phyloP scores from a whole-genome alignment of 2,797 vertebrate species.

The Ciconia nigra region DNA sequence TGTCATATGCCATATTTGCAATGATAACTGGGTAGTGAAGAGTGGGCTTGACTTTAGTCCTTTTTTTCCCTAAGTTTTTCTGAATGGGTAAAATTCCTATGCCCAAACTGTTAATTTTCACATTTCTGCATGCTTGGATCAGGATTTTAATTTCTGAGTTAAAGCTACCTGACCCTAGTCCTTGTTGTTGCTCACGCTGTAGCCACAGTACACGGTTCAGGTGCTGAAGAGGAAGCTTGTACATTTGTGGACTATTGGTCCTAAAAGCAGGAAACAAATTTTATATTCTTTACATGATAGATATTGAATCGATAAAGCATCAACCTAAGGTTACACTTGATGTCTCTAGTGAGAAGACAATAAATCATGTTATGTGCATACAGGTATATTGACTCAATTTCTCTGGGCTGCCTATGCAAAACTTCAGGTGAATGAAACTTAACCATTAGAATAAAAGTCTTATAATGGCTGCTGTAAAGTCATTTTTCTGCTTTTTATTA shows the following conservation, averaged over 20 bases:
- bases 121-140: background rate
- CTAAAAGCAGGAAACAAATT: constrained; percentile 55
- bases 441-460: background rate
- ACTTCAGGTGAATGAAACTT: constrained; percentile 5
- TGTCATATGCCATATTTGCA: background rate
- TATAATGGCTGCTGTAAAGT: background rate
- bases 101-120: background rate
- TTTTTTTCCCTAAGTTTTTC: background rate
- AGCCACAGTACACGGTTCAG: background rate
- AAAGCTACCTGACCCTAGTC: background rate
- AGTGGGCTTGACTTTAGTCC: background rate
- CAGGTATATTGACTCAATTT: constrained; percentile 56
- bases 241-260: background rate
- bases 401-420: constrained; percentile 38
- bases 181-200: background rate
- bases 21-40: background rate
- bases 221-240: background rate
- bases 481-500: background rate
- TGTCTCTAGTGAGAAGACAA: constrained; percentile 50
- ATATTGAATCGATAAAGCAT: constrained; percentile 33
- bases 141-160: background rate
- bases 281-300: constrained; percentile 27
- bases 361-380: constrained; percentile 47
- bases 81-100: background rate
- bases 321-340: constrained; percentile 40